Conservation (phyloP, 1,140 invertebrate species). For the Hyles vespertilio region DNA sequence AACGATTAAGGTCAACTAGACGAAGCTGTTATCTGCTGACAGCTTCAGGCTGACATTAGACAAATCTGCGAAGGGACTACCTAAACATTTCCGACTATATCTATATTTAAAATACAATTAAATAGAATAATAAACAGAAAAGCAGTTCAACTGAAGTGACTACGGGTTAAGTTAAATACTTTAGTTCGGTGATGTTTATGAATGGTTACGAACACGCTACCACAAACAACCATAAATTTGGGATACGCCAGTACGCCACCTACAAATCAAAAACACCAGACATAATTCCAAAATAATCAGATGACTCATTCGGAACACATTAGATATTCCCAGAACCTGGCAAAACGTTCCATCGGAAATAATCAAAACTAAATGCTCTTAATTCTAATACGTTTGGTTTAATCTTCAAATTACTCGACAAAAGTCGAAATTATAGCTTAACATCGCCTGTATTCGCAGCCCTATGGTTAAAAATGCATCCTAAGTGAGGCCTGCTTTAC, state of each 20-base stretch:
- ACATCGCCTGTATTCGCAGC: constrained; percentile 22
- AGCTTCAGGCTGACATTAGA: too few species aligned
- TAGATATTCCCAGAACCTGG: constrained; percentile 27
- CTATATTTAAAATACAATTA: too few species aligned
- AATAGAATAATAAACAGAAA: too few species aligned
- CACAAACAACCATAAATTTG: too few species aligned
- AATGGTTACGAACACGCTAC: background rate
- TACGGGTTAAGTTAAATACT: too few species aligned
- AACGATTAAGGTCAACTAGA: too few species aligned
- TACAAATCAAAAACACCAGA: background rate
- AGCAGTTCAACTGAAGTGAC: too few species aligned
- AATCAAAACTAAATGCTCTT: constrained; percentile 28
- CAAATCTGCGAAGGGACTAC: too few species aligned
- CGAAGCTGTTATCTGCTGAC: too few species aligned
- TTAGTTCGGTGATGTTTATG: too few species aligned
- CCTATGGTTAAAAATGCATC: constrained; percentile 40
- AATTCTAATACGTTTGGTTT: constrained; percentile 20
- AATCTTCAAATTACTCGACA: constrained; percentile 43
- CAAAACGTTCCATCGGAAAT: constrained; percentile 19
- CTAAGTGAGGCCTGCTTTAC: constrained; percentile 31
- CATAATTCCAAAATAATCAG: constrained; percentile 6
- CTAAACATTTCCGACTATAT: too few species aligned
- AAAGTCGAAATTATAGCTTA: constrained; percentile 39
- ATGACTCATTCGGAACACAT: constrained; percentile 25
- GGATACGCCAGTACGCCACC: too few species aligned